A percentile compares a stretch with the other conserved stretches of the same genome.
phyloP scores from a whole-genome alignment of 1,140 invertebrate species.

The Scylla paramamosain region DNA sequence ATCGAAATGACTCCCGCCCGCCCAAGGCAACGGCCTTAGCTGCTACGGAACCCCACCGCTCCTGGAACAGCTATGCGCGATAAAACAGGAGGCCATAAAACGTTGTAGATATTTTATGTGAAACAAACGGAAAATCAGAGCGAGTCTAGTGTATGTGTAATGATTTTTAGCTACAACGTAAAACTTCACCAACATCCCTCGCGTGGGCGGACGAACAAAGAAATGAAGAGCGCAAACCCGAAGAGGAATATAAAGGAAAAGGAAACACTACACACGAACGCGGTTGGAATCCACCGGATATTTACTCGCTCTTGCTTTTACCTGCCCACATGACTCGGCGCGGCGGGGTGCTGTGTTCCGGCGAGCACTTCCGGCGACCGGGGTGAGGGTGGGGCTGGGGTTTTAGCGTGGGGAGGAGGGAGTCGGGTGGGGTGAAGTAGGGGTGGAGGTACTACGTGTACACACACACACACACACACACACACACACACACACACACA shows the following conservation, averaged over 20 bases:
- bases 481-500: neutral
- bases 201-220: neutral
- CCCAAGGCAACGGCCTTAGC: neutral
- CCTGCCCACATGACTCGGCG: constrained; percentile 8
- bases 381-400: neutral
- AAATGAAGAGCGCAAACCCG: neutral
- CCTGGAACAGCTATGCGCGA: neutral
- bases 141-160: neutral
- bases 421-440: neutral
- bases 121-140: neutral
- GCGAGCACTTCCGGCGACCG: neutral
- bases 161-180: too few species aligned
- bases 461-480: neutral
- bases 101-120: neutral
- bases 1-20: neutral
- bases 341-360: neutral
- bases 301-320: constrained; percentile 23
- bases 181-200: too few species aligned
- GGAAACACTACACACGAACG: constrained; percentile 20
- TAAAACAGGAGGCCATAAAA: neutral
- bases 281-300: constrained; percentile 18
- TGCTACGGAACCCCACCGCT: neutral
- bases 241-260: constrained; percentile 10
- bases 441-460: neutral
- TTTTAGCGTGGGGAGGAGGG: neutral